Conservation (phyloP, 2,888 invertebrate species). For the Lysandra bellargus region DNA sequence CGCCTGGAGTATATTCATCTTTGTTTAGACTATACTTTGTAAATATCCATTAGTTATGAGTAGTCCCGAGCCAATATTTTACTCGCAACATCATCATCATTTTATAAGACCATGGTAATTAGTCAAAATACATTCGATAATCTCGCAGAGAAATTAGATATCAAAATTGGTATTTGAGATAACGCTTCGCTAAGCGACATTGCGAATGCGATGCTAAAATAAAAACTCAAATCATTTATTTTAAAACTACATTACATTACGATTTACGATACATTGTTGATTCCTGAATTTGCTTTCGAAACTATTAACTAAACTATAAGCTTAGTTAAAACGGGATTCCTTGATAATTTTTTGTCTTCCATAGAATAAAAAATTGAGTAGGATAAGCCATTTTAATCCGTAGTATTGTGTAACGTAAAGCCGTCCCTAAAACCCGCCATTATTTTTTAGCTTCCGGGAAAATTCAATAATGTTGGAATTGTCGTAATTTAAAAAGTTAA, state of each 20-base stretch:
- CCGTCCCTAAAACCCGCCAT: not conserved
- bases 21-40: conserved; percentile 13
- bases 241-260: too few species aligned
- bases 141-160: too few species aligned
- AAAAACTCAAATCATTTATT: too few species aligned
- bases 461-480: not conserved
- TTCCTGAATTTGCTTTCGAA: too few species aligned
- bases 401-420: not conserved
- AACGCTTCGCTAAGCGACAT: too few species aligned
- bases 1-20: conserved; percentile 14
- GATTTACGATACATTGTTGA: too few species aligned
- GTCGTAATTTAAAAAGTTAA: not conserved
- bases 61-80: not conserved
- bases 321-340: not conserved
- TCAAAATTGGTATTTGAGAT: too few species aligned
- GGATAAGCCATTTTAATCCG: not conserved
- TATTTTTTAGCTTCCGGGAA: not conserved
- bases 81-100: not conserved
- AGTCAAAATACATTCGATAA: too few species aligned
- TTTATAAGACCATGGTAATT: not conserved
- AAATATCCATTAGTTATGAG: not conserved
- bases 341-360: not conserved
- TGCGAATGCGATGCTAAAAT: too few species aligned
- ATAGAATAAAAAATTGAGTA: not conserved
- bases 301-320: too few species aligned